phyloP scores from a whole-genome alignment of 1,140 invertebrate genomes.

The Drosophila azteca region DNA sequence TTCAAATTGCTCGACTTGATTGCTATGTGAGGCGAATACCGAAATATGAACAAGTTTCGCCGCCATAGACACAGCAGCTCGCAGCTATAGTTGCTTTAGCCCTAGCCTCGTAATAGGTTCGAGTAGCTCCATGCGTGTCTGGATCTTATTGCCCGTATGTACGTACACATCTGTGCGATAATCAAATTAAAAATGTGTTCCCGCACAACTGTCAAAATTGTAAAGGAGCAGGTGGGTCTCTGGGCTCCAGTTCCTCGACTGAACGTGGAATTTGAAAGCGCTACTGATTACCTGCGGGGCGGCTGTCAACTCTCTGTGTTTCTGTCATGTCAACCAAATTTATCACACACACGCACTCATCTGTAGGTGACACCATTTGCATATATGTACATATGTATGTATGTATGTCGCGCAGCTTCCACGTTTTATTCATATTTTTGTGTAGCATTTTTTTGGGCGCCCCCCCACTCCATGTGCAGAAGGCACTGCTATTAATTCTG shows the following conservation, averaged over 20 bases:
- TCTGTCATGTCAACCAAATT: slow-evolving; percentile 61
- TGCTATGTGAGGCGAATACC: slow-evolving; percentile 32
- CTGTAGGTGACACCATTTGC: slow-evolving; percentile 69
- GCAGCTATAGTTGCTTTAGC: slow-evolving; percentile 1
- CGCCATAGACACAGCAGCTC: too few relatives aligned
- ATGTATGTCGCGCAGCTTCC: slow-evolving; percentile 16
- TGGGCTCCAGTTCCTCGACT: slow-evolving; percentile 5
- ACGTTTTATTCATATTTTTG: slow-evolving; percentile 75
- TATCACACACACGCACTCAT: slow-evolving; percentile 61
- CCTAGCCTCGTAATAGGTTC: slow-evolving; percentile 38
- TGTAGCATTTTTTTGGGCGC: slow-evolving; percentile 15
- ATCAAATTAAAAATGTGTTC: slow-evolving; percentile 51
- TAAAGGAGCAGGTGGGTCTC: slow-evolving; percentile 15
- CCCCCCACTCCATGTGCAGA: slow-evolving; percentile 7
- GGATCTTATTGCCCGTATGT: slow-evolving; percentile 17
- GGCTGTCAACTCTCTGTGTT: slow-evolving; percentile 33
- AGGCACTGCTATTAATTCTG: slow-evolving; percentile 36
- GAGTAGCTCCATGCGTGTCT: slow-evolving; percentile 15
- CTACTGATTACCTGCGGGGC: slow-evolving; percentile 45
- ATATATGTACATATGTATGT: slow-evolving; percentile 19
- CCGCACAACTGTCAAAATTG: slow-evolving; percentile 44
- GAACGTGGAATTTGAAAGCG: slow-evolving; percentile 47
- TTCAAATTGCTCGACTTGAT: slow-evolving; percentile 17
- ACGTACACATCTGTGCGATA: slow-evolving; percentile 41
- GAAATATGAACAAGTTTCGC: background rate